phyloP scores from a whole-genome alignment of 2,888 invertebrate genomes.

The Rutpela maculata region DNA sequence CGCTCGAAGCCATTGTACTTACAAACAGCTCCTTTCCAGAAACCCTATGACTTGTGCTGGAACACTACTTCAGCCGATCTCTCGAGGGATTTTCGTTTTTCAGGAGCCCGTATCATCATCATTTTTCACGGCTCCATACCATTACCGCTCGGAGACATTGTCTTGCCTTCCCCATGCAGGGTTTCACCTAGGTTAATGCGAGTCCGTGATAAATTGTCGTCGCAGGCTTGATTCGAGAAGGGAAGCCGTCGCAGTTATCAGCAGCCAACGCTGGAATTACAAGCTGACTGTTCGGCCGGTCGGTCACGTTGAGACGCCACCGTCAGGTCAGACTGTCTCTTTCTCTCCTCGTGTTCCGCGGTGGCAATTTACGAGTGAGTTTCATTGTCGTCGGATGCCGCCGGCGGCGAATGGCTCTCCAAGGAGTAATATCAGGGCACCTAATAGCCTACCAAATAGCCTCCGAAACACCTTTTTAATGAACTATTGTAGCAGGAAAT shows the following conservation, averaged over 20 bases:
- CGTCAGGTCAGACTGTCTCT: slow-evolving; percentile 45
- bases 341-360: slow-evolving; percentile 57
- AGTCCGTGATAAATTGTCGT: slow-evolving; percentile 73
- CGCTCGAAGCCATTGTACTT: slow-evolving; percentile 47
- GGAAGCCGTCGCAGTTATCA: slow-evolving; percentile 70
- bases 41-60: slow-evolving; percentile 18
- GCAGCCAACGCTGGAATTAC: slow-evolving; percentile 69
- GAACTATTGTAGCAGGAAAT: slow-evolving; percentile 78
- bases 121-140: slow-evolving; percentile 73
- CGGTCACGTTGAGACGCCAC: slow-evolving; percentile 40
- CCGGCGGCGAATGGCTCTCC: slow-evolving; percentile 74
- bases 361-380: slow-evolving; percentile 73
- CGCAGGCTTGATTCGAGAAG: slow-evolving; percentile 61
- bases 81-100: slow-evolving; percentile 67
- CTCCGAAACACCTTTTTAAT: slow-evolving; percentile 85
- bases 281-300: slow-evolving; percentile 56
- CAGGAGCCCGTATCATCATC: slow-evolving; percentile 72
- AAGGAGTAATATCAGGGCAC: slow-evolving; percentile 76
- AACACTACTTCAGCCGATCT: slow-evolving; percentile 32
- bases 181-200: slow-evolving; percentile 74
- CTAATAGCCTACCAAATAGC: slow-evolving; percentile 83
- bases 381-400: slow-evolving; percentile 74
- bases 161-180: slow-evolving; percentile 66
- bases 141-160: slow-evolving; percentile 73
- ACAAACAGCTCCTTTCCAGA: slow-evolving; percentile 48